Base-by-base conservation (phyloP, 2,888 invertebrate genomes). In the Epinotia bilunana region DNA sequence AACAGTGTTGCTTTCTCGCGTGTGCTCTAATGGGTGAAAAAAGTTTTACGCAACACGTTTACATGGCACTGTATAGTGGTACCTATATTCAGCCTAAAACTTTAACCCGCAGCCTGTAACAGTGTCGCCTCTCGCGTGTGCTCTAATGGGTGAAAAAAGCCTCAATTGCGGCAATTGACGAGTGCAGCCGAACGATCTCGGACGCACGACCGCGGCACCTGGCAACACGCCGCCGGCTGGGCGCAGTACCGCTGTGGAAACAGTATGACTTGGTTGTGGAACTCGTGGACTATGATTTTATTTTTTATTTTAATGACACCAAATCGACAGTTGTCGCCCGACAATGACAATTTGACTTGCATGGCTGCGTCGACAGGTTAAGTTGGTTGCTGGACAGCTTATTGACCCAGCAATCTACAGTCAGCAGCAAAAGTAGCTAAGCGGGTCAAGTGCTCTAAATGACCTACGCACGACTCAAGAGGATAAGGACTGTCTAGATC, bases 91-190 rank as follows among this genome's bases (percentile, higher is more conserved):
- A 39, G 9, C 7, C 39, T 39, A 39, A 39, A 39, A 53, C 16
- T 39, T 62, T 6, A 20, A 43, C 39, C 46, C 46, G 63, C 72
- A 81, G 76, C 72, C 88, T 87, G 86, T 88, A 85, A 74, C 39
- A 77, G 77, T 77, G 87, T 87, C 85, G 82, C 84, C 77, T 83
- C 82, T 90, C 86, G 91, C 91, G 91, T 91, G 91, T 89, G 82
- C 85, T 84, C 87, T 92, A 92, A 92, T 91, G 89, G 89, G 80
- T 86, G 88, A 90, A 92, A 93, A 93, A 92, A 91, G 87, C 82
- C 87, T 87, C 90, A 89, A 92, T 93, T 89, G 89, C 84, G 77
- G 86, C 91, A 89, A 91, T 90, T 90, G 91, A 91, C 88, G 88
- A 88, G 86, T 86, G 86, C 86, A 85, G 79, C 84, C 85, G 86